Evolutionary conservation across 2,797 vertebrate species (phyloP).

Genomic region (Phylloscopus collybita): DNA sequence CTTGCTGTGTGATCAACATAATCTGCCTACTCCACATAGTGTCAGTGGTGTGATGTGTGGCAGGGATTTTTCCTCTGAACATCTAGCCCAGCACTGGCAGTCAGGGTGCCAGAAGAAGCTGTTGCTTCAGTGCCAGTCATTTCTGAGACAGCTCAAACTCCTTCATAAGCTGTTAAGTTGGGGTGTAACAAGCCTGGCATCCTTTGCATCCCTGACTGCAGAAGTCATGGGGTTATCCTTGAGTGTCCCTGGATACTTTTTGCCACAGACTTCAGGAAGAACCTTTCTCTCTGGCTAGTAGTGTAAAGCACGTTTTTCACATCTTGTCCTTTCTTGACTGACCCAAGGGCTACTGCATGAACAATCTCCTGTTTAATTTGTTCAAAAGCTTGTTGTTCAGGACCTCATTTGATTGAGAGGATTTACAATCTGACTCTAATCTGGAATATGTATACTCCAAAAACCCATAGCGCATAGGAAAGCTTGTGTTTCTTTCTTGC

Average conservation of each 20-base stretch:
- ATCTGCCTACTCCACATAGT: accelerated
- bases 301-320: neutral
- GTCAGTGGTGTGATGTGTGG: neutral
- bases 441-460: neutral
- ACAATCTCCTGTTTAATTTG: neutral
- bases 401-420: too few species aligned
- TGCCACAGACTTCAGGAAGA: neutral
- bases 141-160: neutral
- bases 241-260: neutral
- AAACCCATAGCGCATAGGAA: neutral
- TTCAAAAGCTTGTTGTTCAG: neutral
- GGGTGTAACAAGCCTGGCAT: neutral
- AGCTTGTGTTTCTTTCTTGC: neutral
- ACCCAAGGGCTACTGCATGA: neutral
- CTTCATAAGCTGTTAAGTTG: neutral
- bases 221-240: neutral
- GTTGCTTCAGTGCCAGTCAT: neutral
- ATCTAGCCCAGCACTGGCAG: neutral
- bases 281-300: neutral
- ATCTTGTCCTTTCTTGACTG: neutral
- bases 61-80: neutral
- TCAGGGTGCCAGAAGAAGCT: neutral
- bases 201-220: neutral
- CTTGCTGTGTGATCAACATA: neutral
- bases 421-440: neutral